Base-by-base conservation (phyloP, 2,888 invertebrate genomes). In the Gari tellinella region DNA sequence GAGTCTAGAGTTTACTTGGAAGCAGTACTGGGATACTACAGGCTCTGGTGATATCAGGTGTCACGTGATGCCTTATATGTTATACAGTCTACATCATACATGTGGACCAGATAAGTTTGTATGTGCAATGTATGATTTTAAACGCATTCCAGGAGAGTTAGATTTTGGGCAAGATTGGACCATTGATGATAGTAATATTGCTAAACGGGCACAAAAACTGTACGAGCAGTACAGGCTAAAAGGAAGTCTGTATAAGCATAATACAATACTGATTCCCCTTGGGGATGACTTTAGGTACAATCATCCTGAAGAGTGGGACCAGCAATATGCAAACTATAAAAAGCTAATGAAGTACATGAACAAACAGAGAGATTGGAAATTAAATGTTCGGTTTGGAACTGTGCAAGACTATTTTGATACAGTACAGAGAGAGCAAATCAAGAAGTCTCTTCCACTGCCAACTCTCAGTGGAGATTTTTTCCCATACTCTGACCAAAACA, bases 201-300 rank as follows among this genome's bases (percentile, higher is more conserved):
- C 96, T 84, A 95, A 94, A 82, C 96, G 96, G 92, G 95, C 98
- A 0, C 76, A 96, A 87, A 93, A 96, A 10, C 92, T 99, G 23
- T 92, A 98, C 72, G 96, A 97, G 76, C 97, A 99, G 87, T 98
- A 97, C 90, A 95, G 96, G 0, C 94, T 96, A 67, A 97, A 97
- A 0, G 97, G 97, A 0, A 96, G 97, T 0, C 92, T 98, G 19
- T 97, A 96, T 83, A 95, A 96, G 0, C 97, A 98, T 91, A 98
- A 98, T 89, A 97, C 98, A 0, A 96, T 97, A 0, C 93, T 99
- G 15, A 96, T 98, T 90, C 97, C 98, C 0, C 93, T 99, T 1
- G 99, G 99, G 0, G 99, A 99, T 90, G 99, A 99, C 92, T 99
- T 99, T 92, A 94, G 98, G 10, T 99, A 96, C 92, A 97, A 97